phyloP scores from a whole-genome alignment of 2,797 vertebrate genomes.

The Decapterus maruadsi region DNA sequence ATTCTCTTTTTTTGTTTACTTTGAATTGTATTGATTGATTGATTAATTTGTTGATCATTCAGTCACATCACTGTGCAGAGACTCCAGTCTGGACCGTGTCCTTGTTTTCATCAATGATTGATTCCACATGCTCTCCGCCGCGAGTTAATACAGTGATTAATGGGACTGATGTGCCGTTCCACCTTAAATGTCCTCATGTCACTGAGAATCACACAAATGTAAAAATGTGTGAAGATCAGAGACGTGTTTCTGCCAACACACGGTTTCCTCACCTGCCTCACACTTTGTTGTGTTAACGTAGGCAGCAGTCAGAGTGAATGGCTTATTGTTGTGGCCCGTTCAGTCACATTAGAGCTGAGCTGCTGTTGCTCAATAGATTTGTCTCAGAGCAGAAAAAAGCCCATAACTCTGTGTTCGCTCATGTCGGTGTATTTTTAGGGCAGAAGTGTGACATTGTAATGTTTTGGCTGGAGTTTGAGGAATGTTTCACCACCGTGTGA shows the following conservation, averaged over 20 bases:
- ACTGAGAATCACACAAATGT: not conserved
- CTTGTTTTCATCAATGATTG: slow-evolving; percentile 28
- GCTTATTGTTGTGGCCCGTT: not conserved
- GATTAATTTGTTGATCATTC: not conserved
- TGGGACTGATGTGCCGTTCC: not conserved
- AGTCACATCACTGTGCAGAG: not conserved
- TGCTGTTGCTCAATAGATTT: not conserved
- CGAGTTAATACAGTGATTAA: not conserved
- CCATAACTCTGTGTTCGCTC: not conserved
- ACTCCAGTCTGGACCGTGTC: not conserved
- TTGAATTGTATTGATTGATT: not conserved
- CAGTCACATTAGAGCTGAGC: not conserved
- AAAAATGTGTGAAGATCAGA: not conserved
- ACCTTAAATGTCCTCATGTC: not conserved
- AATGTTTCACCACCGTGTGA: slow-evolving; percentile 69
- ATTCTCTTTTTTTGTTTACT: not conserved
- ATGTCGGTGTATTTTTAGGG: slow-evolving; percentile 35
- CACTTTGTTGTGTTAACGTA: not conserved
- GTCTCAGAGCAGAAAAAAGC: slow-evolving; percentile 1
- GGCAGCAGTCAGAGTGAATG: not conserved
- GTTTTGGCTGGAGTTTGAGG: slow-evolving; percentile 31
- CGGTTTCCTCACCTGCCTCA: not conserved
- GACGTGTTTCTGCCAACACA: not conserved
- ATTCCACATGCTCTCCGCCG: not conserved
- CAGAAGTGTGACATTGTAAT: slow-evolving; percentile 57